Base-by-base conservation (phyloP, 2,113 vertebrate genomes). In the Leptosomus discolor region DNA sequence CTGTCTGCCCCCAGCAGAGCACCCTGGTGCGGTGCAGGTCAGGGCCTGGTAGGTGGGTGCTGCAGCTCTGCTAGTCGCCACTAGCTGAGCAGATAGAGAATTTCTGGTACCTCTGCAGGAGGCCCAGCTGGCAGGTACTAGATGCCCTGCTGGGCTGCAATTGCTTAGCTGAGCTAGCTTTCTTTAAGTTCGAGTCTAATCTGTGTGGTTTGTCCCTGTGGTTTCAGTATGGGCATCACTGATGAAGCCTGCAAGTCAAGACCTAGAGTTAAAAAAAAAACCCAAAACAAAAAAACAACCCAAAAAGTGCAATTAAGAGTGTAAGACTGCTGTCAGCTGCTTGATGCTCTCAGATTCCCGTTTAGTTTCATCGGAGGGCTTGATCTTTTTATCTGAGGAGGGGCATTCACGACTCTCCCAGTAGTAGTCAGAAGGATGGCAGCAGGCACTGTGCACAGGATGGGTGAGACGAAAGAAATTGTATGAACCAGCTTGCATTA, bases 21-120 rank as follows among this genome's bases (percentile, higher is more conserved):
- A 1, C 20, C 16, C 27, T 61, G 34, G 4, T 48, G 51, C 1
- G 2, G 21, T 12, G 6, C 3, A 2, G 21, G 24, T 21, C 57
- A 50, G 58, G 48, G 24, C 41, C 22, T 43, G 65, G 32, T 19
- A 26, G 36, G 22, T 21, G 15, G 46, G 39, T 1, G 5, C 26
- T 60, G 51, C 32, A 48, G 50, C 65, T 76, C n/a, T 69, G 46
- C 15, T 56, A 3, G 8, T 19, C 34, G n/a, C 8, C 1, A 1
- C 36, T 27, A 34, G 37, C 43, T 73, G 37, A 63, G 70, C 46
- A 57, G 70, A 39, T 8, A 26, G 10, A 26, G 22, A 45, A 77
- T 67, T 71, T 67, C 65, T 71, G 12, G n/a, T 50, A 61, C n/a
- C 36, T 39, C 11, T 1, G 2, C 5, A 2, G 22, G 46, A 91